Evolutionary conservation across 2,797 vertebrate species (phyloP).

Genomic region (Acanthurus lineatus): DNA sequence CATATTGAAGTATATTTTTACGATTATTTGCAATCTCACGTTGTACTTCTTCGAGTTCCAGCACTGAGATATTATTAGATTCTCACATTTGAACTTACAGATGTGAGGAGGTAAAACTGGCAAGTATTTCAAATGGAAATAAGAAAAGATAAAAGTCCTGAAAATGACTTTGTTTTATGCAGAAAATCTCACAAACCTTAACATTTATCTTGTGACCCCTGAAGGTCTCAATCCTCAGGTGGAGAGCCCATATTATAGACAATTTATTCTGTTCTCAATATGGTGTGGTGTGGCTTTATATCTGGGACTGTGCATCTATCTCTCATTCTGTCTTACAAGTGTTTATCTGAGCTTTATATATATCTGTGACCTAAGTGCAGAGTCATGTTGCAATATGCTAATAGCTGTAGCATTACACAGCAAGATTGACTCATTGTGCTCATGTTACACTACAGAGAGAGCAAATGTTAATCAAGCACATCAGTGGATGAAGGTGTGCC

Average conservation of each 20-base stretch:
- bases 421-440: not conserved
- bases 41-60: not conserved
- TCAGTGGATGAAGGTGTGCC: not conserved
- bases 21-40: too few relatives aligned
- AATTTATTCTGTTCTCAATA: not conserved
- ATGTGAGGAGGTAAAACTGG: not conserved
- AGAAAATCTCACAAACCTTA: not conserved
- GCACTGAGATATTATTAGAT: not conserved
- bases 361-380: not conserved
- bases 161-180: not conserved
- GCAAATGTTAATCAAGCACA: not conserved
- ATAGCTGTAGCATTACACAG: constrained; percentile 26
- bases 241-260: not conserved
- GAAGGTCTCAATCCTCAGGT: too few relatives aligned
- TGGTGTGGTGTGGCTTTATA: not conserved
- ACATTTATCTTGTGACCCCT: not conserved
- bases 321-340: not conserved
- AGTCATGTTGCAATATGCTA: constrained; percentile 34
- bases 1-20: not conserved
- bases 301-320: not conserved
- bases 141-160: not conserved
- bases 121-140: not conserved
- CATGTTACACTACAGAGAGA: not conserved
- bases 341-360: not conserved
- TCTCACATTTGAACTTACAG: not conserved